phyloP scores from a whole-genome alignment of 2,113 vertebrate species.

The Callaeas wilsoni region DNA sequence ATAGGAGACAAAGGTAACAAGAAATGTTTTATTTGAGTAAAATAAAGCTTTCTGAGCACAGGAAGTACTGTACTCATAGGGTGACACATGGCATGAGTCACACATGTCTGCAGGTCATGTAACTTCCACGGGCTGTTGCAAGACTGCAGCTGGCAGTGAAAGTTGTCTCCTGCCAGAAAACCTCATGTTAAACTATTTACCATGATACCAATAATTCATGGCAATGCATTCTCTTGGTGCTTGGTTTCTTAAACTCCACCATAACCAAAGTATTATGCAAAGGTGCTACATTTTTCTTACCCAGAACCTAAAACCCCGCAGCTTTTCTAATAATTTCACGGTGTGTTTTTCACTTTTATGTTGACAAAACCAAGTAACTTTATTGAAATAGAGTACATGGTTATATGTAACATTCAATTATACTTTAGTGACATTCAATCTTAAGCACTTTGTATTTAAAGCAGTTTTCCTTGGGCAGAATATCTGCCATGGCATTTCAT shows the following conservation, averaged over 20 bases:
- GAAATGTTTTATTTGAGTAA: background rate
- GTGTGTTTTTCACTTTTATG: background rate
- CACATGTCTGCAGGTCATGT: background rate
- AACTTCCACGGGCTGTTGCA: background rate
- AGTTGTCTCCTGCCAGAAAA: slow-evolving; percentile 6
- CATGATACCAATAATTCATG: background rate
- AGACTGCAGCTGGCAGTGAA: background rate
- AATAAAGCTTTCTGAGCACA: background rate
- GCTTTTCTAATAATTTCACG: background rate
- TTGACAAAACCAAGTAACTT: background rate
- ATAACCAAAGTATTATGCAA: slow-evolving; percentile 31
- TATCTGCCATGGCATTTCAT: background rate
- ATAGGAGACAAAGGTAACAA: background rate
- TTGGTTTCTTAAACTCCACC: background rate
- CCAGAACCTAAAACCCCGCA: background rate
- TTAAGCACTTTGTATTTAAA: background rate
- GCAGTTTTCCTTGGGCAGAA: background rate
- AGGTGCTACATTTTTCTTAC: slow-evolving; percentile 37
- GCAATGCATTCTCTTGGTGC: slow-evolving; percentile 11
- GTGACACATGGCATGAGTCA: background rate
- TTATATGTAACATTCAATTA: background rate
- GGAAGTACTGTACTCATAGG: background rate
- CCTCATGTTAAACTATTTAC: background rate
- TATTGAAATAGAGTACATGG: background rate
- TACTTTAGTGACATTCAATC: background rate